Evolutionary conservation across 2,888 invertebrate species (phyloP).

Genomic region (Drosophila kambysellisi): DNA sequence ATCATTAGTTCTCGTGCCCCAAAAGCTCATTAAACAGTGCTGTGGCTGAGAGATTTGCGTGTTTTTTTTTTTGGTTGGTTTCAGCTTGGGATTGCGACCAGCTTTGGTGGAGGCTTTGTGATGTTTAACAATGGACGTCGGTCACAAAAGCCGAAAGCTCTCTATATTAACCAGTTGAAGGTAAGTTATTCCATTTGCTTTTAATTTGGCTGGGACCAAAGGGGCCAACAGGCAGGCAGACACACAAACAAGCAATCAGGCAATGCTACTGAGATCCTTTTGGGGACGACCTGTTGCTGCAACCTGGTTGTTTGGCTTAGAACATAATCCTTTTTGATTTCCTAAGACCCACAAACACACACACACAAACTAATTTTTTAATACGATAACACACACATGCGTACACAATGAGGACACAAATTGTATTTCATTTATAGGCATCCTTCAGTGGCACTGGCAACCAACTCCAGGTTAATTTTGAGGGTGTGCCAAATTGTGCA

Average conservation of each 20-base stretch:
- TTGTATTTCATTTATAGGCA: slow-evolving; percentile 28
- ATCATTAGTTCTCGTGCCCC: background rate
- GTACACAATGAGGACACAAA: slow-evolving; percentile 32
- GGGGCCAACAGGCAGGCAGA: background rate
- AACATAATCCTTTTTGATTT: slow-evolving; percentile 71
- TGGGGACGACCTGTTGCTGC: slow-evolving; percentile 67
- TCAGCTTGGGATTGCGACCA: slow-evolving; percentile 13
- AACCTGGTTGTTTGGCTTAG: slow-evolving; percentile 23
- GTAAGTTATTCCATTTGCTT: slow-evolving; percentile 71
- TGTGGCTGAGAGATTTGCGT: slow-evolving; percentile 28
- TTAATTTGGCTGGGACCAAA: slow-evolving; percentile 58
- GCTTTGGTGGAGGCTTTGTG: slow-evolving; percentile 38
- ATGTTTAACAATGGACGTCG: slow-evolving; percentile 47
- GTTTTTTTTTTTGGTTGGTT: slow-evolving; percentile 30
- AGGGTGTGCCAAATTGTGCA: slow-evolving; percentile 36
- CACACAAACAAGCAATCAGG: slow-evolving; percentile 33
- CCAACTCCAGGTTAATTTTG: slow-evolving; percentile 17
- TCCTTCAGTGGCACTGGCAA: slow-evolving; percentile 5
- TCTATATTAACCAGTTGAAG: slow-evolving; percentile 64
- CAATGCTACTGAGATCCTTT: slow-evolving; percentile 34
- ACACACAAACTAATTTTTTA: slow-evolving; percentile 70
- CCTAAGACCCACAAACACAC: slow-evolving; percentile 49
- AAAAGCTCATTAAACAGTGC: slow-evolving; percentile 12
- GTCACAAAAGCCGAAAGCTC: slow-evolving; percentile 54
- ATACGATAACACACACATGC: slow-evolving; percentile 33